Conservation (phyloP, 2,888 invertebrate genomes). For the Psylliodes chrysocephalus region DNA sequence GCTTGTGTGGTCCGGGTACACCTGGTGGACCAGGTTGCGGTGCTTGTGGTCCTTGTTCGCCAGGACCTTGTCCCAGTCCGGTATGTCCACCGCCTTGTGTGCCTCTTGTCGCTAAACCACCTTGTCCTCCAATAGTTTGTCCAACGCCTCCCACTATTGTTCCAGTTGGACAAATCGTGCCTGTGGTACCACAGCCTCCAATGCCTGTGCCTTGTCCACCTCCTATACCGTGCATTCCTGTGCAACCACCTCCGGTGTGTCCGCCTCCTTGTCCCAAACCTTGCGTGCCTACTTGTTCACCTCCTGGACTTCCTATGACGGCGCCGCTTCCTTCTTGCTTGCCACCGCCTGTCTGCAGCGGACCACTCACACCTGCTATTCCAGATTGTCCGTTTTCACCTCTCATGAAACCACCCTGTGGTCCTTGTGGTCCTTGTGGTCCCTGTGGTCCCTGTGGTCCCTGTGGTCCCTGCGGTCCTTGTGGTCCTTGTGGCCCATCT, state of each 20-base stretch:
- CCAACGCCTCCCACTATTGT: slow-evolving; percentile 8
- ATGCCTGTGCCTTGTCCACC: slow-evolving; percentile 12
- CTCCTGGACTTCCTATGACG: not conserved
- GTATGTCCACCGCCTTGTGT: slow-evolving; percentile 50
- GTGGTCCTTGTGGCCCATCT: not conserved
- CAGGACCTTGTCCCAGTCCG: slow-evolving; percentile 28
- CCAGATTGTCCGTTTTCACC: no score
- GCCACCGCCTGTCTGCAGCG: slow-evolving; percentile 48
- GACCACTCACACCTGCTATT: slow-evolving; percentile 21
- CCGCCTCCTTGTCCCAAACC: not conserved
- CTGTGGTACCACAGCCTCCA: slow-evolving; percentile 5
- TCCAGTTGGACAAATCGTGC: slow-evolving; percentile 5
- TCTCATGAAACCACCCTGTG: no score
- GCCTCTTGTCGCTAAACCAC: slow-evolving; percentile 53
- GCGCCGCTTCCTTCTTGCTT: not conserved
- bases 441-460: slow-evolving; percentile 27
- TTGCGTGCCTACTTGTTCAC: not conserved
- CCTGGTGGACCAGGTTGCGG: slow-evolving; percentile 21
- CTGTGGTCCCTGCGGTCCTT: slow-evolving; percentile 4
- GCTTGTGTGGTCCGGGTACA: slow-evolving; percentile 1
- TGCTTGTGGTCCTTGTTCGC: slow-evolving; percentile 6
- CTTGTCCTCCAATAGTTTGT: slow-evolving; percentile 51
- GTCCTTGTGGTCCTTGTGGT: slow-evolving; percentile 45
- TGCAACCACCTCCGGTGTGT: not conserved
- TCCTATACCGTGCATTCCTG: not conserved